Evolutionary conservation across 2,888 invertebrate species (phyloP).

Genomic region (Platycheirus rosarum): DNA sequence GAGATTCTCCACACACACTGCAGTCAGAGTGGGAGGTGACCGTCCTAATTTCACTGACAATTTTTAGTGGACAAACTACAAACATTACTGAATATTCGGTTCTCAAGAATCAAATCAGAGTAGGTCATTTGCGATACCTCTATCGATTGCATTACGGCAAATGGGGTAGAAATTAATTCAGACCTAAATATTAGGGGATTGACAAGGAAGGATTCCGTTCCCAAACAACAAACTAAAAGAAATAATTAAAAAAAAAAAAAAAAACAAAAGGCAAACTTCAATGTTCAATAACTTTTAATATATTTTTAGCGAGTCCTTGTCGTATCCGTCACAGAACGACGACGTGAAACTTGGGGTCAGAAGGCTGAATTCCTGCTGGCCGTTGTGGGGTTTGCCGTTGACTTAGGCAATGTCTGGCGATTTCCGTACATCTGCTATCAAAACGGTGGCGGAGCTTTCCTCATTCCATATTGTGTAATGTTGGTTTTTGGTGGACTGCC

Average conservation of each 20-base stretch:
- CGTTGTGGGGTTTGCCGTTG: constrained; percentile 91
- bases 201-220: too few species aligned
- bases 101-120: too few species aligned
- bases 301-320: constrained; percentile 84
- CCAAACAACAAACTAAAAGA: too few species aligned
- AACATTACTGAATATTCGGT: too few species aligned
- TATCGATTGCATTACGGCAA: too few species aligned
- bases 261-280: neutral
- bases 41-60: too few species aligned
- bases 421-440: constrained; percentile 97
- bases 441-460: constrained; percentile 96
- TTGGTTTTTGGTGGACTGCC: constrained; percentile 95
- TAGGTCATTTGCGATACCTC: too few species aligned
- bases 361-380: constrained; percentile 90
- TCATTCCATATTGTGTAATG: constrained; percentile 97
- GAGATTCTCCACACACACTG: too few species aligned
- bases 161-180: too few species aligned
- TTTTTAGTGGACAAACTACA: too few species aligned
- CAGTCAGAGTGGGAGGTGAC: too few species aligned
- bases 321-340: constrained; percentile 86
- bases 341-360: constrained; percentile 91
- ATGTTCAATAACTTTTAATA: neutral
- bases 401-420: constrained; percentile 95
- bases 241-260: neutral
- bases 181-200: too few species aligned